Percentiles rank a stretch among this genome's conserved stretches.
These are phyloP conservation scores for Agrochola macilenta DNA, from an alignment of 2,888 invertebrate species.

Conservation along the genomic window DNA sequence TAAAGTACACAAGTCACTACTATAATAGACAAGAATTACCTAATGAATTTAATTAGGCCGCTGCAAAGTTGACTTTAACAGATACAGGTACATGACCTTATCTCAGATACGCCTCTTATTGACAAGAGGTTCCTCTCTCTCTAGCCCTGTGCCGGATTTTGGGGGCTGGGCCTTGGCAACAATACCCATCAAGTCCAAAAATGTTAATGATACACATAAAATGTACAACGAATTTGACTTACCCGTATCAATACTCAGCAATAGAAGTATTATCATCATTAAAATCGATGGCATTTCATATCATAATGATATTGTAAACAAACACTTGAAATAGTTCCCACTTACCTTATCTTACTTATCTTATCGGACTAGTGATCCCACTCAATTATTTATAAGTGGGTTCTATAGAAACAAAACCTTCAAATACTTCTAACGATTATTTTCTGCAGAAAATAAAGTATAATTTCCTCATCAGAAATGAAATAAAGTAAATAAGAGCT, in stretches of 20 bases:
- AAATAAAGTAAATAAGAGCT: too few species aligned
- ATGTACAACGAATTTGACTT: not conserved
- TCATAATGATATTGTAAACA: not conserved
- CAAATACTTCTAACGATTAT: not conserved
- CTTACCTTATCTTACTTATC: slow-evolving; percentile 17
- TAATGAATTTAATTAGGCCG: not conserved
- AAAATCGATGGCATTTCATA: not conserved
- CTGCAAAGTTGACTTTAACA: too few species aligned
- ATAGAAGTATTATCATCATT: not conserved
- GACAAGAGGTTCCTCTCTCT: too few species aligned
- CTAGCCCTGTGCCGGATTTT: not conserved
- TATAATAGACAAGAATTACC: too few species aligned
- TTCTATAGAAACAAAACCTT: not conserved
- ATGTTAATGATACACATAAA: not conserved
- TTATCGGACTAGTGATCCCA: slow-evolving; percentile 9
- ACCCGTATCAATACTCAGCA: too few species aligned
- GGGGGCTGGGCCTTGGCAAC: too few species aligned
- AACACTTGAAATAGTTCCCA: not conserved
- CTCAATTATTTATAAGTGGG: not conserved
- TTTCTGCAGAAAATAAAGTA: too few species aligned
- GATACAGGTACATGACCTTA: too few species aligned
- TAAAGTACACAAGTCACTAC: not conserved
- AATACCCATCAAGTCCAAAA: not conserved
- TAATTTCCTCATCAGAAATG: too few species aligned
- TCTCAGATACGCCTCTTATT: not conserved